phyloP scores from a whole-genome alignment of 1,140 invertebrate species.

The Subanguina moxae region DNA sequence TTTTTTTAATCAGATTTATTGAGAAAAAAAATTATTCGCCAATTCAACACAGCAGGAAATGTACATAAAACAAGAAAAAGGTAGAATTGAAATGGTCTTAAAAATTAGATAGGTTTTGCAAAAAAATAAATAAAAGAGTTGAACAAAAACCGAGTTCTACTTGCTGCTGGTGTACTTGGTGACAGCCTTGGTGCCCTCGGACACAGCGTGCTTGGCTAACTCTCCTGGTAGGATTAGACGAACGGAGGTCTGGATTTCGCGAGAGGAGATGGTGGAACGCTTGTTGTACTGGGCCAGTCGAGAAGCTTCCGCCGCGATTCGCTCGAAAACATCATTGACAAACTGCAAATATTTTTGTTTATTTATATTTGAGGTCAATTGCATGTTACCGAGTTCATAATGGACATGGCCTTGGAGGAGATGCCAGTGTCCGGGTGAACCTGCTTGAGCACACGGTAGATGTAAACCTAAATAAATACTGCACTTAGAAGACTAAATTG shows the following conservation, averaged over 20 bases:
- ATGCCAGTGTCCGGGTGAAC: constrained; percentile 63
- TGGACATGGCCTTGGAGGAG: constrained; percentile 65
- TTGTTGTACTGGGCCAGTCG: constrained; percentile 72
- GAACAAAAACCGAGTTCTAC: neutral
- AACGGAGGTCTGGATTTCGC: constrained; percentile 61
- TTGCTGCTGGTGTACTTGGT: constrained; percentile 61
- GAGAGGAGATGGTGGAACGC: constrained; percentile 61
- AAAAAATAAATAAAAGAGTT: neutral
- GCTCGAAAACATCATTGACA: constrained; percentile 69
- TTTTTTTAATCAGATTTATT: neutral
- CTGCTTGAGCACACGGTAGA: constrained; percentile 59
- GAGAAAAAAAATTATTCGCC: neutral
- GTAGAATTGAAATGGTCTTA: neutral
- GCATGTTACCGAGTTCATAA: constrained; percentile 64
- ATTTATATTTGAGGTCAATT: too few species aligned
- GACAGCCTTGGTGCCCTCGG: constrained; percentile 63
- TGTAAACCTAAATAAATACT: constrained; percentile 24
- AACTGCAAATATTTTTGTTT: constrained; percentile 25
- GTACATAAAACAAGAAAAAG: neutral
- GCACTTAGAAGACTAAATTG: too few species aligned
- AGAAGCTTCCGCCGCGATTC: constrained; percentile 69
- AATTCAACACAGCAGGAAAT: too few species aligned
- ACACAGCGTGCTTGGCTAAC: constrained; percentile 60
- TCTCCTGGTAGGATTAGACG: constrained; percentile 60
- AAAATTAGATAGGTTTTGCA: neutral